Conservation (phyloP, 2,113 vertebrate species). For the Piprites chloris region DNA sequence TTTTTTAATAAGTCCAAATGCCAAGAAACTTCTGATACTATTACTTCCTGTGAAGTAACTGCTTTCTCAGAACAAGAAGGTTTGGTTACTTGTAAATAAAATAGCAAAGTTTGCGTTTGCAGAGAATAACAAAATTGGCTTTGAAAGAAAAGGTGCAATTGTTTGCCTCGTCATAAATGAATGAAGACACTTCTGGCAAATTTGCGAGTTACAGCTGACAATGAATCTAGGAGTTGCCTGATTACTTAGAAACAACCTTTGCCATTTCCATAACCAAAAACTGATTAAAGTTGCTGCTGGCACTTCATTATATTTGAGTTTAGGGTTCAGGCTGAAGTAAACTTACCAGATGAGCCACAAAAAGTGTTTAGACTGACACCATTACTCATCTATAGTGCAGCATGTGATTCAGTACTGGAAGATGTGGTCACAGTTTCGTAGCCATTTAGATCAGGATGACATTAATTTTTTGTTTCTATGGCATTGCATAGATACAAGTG, state of each 20-base stretch:
- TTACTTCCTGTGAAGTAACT: constrained; percentile 32
- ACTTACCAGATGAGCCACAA: not conserved
- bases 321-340: not conserved
- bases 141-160: not conserved
- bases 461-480: not conserved
- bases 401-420: rapidly evolving
- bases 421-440: not conserved
- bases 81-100: constrained; percentile 13
- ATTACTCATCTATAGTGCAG: rapidly evolving
- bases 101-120: not conserved
- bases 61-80: constrained; percentile 3
- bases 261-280: not conserved
- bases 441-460: not conserved
- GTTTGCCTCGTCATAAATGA: not conserved
- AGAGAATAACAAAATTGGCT: not conserved
- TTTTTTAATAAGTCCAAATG: not conserved
- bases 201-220: not conserved
- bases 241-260: not conserved
- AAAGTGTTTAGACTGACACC: not conserved
- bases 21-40: constrained; percentile 16
- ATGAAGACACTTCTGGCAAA: not conserved
- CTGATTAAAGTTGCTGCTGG: not conserved
- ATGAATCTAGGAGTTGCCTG: not conserved
- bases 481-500: rapidly evolving
- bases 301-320: not conserved